Evolutionary conservation across 2,888 invertebrate species (phyloP).

Genomic region (Malacosoma neustria): DNA sequence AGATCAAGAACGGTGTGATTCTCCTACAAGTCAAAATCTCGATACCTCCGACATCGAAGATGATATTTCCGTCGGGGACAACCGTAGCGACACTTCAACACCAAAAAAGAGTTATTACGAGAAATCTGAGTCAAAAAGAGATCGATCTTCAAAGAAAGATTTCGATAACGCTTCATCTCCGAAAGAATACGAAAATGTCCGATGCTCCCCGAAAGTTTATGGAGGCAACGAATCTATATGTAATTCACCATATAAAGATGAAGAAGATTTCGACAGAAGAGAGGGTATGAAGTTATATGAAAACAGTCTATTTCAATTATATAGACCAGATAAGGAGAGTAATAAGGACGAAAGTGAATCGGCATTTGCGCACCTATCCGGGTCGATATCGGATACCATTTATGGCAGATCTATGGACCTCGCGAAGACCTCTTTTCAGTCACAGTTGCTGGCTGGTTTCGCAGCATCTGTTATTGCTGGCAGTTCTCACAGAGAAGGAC

Average conservation of each 20-base stretch:
- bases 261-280: constrained; percentile 40
- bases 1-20: constrained; percentile 37
- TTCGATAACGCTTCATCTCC: constrained; percentile 39
- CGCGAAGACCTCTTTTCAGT: constrained; percentile 56
- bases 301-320: constrained; percentile 53
- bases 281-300: constrained; percentile 57
- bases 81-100: constrained; percentile 55
- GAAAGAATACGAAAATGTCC: constrained; percentile 37
- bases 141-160: constrained; percentile 27
- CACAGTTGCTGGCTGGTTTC: constrained; percentile 58
- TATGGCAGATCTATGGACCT: constrained; percentile 61
- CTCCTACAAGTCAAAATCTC: constrained; percentile 33
- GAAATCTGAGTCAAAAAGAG: constrained; percentile 24
- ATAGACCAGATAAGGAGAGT: constrained; percentile 42
- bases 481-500: constrained; percentile 46
- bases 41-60: constrained; percentile 52
- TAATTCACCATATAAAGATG: constrained; percentile 56
- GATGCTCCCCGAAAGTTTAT: constrained; percentile 39
- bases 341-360: constrained; percentile 40
- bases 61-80: constrained; percentile 63
- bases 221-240: constrained; percentile 36
- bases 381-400: constrained; percentile 45
- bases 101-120: constrained; percentile 30
- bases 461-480: constrained; percentile 60
- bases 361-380: constrained; percentile 37